Conservation (phyloP, 2,888 invertebrate genomes). For the Tuberolachnus salignus region DNA sequence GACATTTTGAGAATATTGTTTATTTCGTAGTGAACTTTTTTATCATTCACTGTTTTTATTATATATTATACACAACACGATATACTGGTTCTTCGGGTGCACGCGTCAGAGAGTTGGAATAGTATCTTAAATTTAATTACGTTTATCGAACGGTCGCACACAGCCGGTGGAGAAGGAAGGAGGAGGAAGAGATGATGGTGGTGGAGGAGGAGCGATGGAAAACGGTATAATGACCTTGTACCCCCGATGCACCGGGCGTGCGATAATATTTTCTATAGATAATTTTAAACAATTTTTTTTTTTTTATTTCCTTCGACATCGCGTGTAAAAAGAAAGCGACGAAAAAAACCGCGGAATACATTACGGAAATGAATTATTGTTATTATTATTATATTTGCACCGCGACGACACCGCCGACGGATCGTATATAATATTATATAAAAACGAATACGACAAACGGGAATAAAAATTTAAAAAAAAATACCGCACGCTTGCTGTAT, state of each 20-base stretch:
- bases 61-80: neutral
- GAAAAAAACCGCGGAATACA: conserved; percentile 2
- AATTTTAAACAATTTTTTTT: too few species aligned
- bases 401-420: too few species aligned
- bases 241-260: neutral
- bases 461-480: conserved; percentile 21
- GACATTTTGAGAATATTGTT: conserved; percentile 17
- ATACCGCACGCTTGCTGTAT: too few species aligned
- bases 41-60: too few species aligned
- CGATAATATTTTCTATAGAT: too few species aligned
- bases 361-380: too few species aligned
- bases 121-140: conserved; percentile 26
- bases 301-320: too few species aligned
- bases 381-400: too few species aligned
- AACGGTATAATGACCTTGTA: conserved; percentile 53
- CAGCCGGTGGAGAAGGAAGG: neutral
- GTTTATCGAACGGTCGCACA: conserved; percentile 5
- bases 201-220: neutral
- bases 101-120: conserved; percentile 1
- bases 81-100: conserved; percentile 15
- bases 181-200: too few species aligned
- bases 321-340: neutral
- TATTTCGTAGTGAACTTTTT: neutral
- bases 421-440: too few species aligned
- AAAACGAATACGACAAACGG: too few species aligned